These are phyloP conservation scores for Cotesia chilonis DNA, from an alignment of 1,140 invertebrate genomes.

Conservation along the genomic window DNA sequence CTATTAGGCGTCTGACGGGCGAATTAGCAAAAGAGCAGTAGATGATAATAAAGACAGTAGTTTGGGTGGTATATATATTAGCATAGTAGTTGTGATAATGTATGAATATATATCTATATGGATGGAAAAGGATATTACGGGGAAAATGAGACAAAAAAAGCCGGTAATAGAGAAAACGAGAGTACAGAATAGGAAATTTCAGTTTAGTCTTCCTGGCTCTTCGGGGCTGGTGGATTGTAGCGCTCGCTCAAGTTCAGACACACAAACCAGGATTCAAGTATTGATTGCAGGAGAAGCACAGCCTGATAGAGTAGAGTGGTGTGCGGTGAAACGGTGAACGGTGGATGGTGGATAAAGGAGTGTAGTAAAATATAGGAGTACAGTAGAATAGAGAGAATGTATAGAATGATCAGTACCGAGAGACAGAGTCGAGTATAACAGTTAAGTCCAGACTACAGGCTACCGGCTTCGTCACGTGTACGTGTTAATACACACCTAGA, in stretches of 20 bases:
- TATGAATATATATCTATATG: neutral
- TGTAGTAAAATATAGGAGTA: neutral
- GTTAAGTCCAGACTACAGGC: slow-evolving; percentile 58
- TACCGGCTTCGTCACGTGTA: slow-evolving; percentile 50
- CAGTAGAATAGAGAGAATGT: neutral
- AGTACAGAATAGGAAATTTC: slow-evolving; percentile 32
- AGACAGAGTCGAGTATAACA: neutral
- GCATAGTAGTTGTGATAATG: no score
- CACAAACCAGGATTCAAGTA: slow-evolving; percentile 60
- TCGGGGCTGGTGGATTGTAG: slow-evolving; percentile 18
- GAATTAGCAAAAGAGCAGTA: no score
- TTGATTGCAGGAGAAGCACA: slow-evolving; percentile 59
- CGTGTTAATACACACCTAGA: slow-evolving; percentile 7
- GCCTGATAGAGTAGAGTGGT: slow-evolving; percentile 48
- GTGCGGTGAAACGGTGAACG: slow-evolving; percentile 40
- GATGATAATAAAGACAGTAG: no score
- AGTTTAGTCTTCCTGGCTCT: slow-evolving; percentile 33
- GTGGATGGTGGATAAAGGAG: slow-evolving; percentile 47
- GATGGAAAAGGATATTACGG: neutral
- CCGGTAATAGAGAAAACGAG: slow-evolving; percentile 20
- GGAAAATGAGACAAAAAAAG: neutral
- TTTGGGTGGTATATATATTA: no score
- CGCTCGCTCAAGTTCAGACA: slow-evolving; percentile 44
- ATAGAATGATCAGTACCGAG: no score
- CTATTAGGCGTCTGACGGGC: no score